Evolutionary conservation across 2,888 invertebrate genomes (phyloP).

Genomic region (Brachylomia viminalis): DNA sequence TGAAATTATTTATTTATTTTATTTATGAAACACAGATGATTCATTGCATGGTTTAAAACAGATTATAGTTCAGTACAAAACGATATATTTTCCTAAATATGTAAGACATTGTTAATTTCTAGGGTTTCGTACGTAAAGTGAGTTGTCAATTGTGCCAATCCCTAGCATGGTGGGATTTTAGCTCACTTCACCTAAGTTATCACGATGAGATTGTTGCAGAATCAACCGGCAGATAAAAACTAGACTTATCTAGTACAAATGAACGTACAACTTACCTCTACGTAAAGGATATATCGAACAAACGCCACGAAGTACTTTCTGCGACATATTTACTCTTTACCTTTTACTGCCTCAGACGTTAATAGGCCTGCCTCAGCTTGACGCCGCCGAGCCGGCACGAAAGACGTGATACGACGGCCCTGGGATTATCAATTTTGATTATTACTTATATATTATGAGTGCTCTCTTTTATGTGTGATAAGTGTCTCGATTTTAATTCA

Average conservation of each 20-base stretch:
- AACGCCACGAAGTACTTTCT: not conserved
- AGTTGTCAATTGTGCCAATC: too few species aligned
- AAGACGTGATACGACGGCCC: not conserved
- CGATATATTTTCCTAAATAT: too few species aligned
- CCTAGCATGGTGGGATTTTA: too few species aligned
- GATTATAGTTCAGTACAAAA: too few species aligned
- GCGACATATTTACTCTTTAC: slow-evolving; percentile 11
- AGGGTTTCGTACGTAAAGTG: too few species aligned
- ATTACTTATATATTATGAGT: not conserved
- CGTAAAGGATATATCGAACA: not conserved
- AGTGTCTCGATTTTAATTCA: not conserved
- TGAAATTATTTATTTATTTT: too few species aligned
- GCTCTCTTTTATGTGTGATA: not conserved
- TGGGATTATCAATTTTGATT: not conserved
- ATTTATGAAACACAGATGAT: too few species aligned
- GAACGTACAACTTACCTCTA: not conserved
- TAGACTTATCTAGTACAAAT: slow-evolving; percentile 1
- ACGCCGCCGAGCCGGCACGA: not conserved
- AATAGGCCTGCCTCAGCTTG: not conserved
- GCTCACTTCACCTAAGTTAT: too few species aligned
- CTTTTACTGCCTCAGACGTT: not conserved
- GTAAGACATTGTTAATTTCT: too few species aligned
- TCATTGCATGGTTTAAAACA: too few species aligned
- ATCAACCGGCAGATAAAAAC: too few species aligned
- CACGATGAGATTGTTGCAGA: too few species aligned